These are phyloP conservation scores for Bubo blakistoni DNA, from an alignment of 2,113 vertebrate species.

Conservation along the genomic window DNA sequence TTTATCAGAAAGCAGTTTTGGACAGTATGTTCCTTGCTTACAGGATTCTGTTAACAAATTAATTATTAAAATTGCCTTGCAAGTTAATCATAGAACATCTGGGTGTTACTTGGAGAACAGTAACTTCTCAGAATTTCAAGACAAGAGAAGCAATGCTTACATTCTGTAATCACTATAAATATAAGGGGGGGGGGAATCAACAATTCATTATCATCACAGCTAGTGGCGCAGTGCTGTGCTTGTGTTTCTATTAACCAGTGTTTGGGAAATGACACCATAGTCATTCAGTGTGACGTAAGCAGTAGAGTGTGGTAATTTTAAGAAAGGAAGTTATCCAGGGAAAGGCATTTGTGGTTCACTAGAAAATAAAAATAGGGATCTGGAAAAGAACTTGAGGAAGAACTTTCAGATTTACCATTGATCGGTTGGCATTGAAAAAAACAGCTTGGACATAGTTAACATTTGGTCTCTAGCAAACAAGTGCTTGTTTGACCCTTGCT, in stretches of 20 bases:
- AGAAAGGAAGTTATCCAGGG: background rate
- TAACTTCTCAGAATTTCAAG: background rate
- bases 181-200: background rate
- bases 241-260: background rate
- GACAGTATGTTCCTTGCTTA: background rate
- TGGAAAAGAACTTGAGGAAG: background rate
- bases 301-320: background rate
- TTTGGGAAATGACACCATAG: background rate
- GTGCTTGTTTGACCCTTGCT: background rate
- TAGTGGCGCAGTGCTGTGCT: background rate
- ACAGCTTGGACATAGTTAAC: background rate
- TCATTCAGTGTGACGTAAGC: accelerated
- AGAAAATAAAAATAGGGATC: background rate
- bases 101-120: background rate
- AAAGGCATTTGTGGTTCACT: background rate
- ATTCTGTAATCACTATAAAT: background rate
- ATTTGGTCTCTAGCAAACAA: background rate
- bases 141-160: background rate
- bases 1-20: background rate
- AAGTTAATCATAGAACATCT: background rate
- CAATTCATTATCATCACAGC: background rate
- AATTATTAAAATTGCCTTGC: background rate
- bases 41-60: background rate
- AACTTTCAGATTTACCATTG: background rate
- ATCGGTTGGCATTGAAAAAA: background rate